Evolutionary conservation across 2,113 vertebrate species (phyloP), one percentile per base, ranked within the genome.

Genomic region (Tragelaphus scriptus): DNA sequence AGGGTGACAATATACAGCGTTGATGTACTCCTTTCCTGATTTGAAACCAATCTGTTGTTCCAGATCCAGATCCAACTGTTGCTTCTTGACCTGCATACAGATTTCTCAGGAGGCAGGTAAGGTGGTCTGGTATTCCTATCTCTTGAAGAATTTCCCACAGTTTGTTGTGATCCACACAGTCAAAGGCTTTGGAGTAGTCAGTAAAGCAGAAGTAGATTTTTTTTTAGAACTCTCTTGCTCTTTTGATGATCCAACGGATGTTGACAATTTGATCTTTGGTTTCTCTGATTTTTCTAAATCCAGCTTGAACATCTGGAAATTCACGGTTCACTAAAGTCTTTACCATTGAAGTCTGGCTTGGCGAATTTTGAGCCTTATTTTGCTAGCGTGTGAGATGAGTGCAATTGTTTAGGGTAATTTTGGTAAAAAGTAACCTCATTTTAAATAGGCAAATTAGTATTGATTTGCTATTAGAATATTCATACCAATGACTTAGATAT

Each of bases 201-300:
- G 61, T 65, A 16, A 65, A 65, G 30, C 61, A 65, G 61, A 65
- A 32, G 28, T 32, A 63, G 61, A 63, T 32, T 14, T 16, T 65
- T 65, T 32, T 65, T 32, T 65, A 65, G 30, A 65, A 65, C 14
- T 16, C 30, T 65, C 14, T 65, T 65, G 61, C 61, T 32, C 32
- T 65, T 65, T 65, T 0, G 0, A 32, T 1, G 6, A 32, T 65
- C 61, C 61, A 32, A 32, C 1, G 2, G 30, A 65, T 65, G 30
- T 65, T 63, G 61, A 30, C 28, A 63, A 63, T 63, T 63, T 63
- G 28, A 63, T 30, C 28, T 63, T 30, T 63, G 28, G 28, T 63
- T 63, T 63, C 28, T 32, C 6, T 63, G 28, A 13, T 32, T 63
- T 63, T 63, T 63, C 61, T 30, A 63, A 63, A 15, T 63, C 61